phyloP scores from a whole-genome alignment of 2,797 vertebrate genomes.

The Notamacropus eugenii region DNA sequence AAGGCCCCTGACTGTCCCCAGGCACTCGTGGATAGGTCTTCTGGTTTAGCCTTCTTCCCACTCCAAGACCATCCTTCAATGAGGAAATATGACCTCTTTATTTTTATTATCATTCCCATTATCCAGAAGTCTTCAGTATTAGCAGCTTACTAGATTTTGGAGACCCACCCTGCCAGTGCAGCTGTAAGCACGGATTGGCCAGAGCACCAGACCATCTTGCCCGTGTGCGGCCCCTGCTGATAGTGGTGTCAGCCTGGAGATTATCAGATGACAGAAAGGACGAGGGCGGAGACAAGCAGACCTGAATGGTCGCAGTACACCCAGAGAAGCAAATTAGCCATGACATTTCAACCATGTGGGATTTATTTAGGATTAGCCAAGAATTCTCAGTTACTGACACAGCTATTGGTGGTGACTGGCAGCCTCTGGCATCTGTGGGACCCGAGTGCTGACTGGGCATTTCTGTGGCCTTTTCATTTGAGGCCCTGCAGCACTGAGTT shows the following conservation, averaged over 20 bases:
- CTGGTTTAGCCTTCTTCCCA: not conserved
- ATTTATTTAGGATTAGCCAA: constrained; percentile 26
- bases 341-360: not conserved
- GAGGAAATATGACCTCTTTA: not conserved
- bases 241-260: not conserved
- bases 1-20: not conserved
- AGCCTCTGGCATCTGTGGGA: not conserved
- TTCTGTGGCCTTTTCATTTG: not conserved
- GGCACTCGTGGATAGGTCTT: not conserved
- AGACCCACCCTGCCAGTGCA: not conserved
- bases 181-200: not conserved
- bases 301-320: not conserved
- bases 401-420: not conserved
- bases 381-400: constrained; percentile 4
- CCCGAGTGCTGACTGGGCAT: not conserved
- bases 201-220: not conserved
- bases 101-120: not conserved
- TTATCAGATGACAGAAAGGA: not conserved
- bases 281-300: not conserved
- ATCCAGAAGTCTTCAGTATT: constrained; percentile 1
- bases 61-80: not conserved
- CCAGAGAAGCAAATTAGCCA: not conserved
- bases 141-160: not conserved
- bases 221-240: not conserved
- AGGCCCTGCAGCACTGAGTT: not conserved